Evolutionary conservation across 2,888 invertebrate species (phyloP).

Genomic region (Deladenus siricidicola): DNA sequence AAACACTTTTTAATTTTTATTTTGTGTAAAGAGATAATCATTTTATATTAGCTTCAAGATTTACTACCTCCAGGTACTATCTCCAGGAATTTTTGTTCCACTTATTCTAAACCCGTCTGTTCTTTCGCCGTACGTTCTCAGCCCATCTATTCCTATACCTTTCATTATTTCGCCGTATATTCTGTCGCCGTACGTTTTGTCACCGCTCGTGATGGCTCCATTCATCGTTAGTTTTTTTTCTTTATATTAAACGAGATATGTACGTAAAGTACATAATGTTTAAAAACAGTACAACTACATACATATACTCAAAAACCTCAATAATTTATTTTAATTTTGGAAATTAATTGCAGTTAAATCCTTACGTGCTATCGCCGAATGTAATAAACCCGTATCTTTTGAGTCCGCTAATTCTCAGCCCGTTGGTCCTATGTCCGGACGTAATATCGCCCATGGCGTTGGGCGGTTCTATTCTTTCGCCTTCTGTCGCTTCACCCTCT

Average conservation of each 20-base stretch:
- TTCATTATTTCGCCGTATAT: conserved; percentile 29
- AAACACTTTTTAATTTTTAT: no score
- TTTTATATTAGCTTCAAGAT: no score
- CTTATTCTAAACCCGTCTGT: conserved; percentile 43
- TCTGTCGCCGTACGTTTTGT: conserved; percentile 24
- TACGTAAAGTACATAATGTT: no score
- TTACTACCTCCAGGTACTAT: no score
- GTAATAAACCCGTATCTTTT: conserved; percentile 42
- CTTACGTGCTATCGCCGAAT: conserved; percentile 39
- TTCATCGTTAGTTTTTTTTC: conserved; percentile 26
- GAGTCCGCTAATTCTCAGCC: conserved; percentile 23
- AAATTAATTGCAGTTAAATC: conserved; percentile 21
- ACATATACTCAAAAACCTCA: conserved; percentile 26
- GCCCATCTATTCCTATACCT: conserved; percentile 31
- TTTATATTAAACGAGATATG: no score
- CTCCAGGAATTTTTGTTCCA: conserved; percentile 47
- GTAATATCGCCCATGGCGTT: conserved; percentile 23
- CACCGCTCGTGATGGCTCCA: conserved; percentile 35
- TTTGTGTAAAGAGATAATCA: no score
- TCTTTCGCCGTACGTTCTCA: conserved; percentile 29
- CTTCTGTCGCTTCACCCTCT: conserved; percentile 42
- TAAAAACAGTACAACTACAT: background rate
- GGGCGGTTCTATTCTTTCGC: conserved; percentile 42
- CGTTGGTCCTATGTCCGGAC: conserved; percentile 29
- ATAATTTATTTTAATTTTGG: conserved; percentile 15